Conservation (phyloP, 2,888 invertebrate genomes). For the Torymus tubicola region DNA sequence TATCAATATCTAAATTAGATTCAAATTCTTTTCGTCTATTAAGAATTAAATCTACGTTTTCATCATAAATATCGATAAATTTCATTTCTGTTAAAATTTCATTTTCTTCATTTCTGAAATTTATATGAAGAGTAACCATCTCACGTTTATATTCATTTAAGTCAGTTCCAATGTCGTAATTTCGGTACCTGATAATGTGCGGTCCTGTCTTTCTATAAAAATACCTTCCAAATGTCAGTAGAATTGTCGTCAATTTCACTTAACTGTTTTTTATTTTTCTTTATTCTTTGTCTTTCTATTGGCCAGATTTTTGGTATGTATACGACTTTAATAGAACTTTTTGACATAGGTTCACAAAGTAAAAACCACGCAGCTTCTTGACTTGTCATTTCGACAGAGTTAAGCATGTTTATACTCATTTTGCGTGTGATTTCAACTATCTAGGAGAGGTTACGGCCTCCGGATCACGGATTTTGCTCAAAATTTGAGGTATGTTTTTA, state of each 20-base stretch:
- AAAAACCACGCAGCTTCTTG: slow-evolving; percentile 77
- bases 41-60: too few species aligned
- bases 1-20: too few species aligned
- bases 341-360: slow-evolving; percentile 74
- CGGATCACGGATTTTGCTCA: too few species aligned
- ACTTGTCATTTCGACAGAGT: slow-evolving; percentile 69
- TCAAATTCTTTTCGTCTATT: too few species aligned
- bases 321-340: slow-evolving; percentile 65
- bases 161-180: slow-evolving; percentile 70
- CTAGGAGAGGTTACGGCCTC: too few species aligned
- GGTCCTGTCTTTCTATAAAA: too few species aligned
- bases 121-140: slow-evolving; percentile 66
- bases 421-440: slow-evolving; percentile 64
- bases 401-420: slow-evolving; percentile 68
- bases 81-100: slow-evolving; percentile 71
- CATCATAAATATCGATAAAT: too few species aligned
- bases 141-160: slow-evolving; percentile 67
- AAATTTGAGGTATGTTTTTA: too few species aligned
- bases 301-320: slow-evolving; percentile 66
- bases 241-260: slow-evolving; percentile 64
- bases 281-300: slow-evolving; percentile 70
- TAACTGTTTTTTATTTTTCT: slow-evolving; percentile 61
- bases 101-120: slow-evolving; percentile 71
- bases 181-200: slow-evolving; percentile 70
- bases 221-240: slow-evolving; percentile 73